phyloP scores from a whole-genome alignment of 2,797 vertebrate genomes.

The Nyctibius grandis region DNA sequence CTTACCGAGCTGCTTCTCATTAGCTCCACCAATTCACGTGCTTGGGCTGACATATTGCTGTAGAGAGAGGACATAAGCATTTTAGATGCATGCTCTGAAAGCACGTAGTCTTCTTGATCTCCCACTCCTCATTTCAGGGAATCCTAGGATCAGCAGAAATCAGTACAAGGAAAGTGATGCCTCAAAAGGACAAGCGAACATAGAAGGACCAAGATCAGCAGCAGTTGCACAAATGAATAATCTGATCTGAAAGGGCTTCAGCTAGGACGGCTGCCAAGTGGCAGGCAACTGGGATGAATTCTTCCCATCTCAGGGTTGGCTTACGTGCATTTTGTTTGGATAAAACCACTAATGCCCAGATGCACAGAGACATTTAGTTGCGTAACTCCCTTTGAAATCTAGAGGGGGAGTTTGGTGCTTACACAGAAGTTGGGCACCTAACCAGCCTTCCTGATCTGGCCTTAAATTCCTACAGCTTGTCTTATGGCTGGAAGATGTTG shows the following conservation, averaged over 20 bases:
- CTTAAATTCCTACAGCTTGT: neutral
- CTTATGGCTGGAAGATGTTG: neutral
- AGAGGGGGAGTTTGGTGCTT: neutral
- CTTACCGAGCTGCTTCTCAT: slow-evolving; percentile 84
- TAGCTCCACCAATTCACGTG: slow-evolving; percentile 72
- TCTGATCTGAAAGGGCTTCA: neutral
- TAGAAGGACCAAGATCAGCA: neutral
- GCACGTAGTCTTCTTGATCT: neutral
- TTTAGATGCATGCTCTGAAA: neutral
- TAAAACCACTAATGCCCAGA: neutral
- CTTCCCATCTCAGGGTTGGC: neutral
- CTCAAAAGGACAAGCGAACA: neutral
- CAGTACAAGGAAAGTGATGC: neutral
- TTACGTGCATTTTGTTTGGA: neutral
- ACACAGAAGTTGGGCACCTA: neutral
- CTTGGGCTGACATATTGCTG: slow-evolving; percentile 85
- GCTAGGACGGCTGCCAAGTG: neutral
- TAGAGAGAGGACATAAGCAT: neutral
- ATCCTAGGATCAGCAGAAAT: neutral
- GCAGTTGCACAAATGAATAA: neutral
- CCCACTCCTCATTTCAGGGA: neutral
- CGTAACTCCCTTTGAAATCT: neutral
- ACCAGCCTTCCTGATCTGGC: neutral
- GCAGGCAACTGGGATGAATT: neutral
- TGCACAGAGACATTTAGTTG: neutral